phyloP scores from a whole-genome alignment of 1,140 invertebrate species.

The Aplysia californica region DNA sequence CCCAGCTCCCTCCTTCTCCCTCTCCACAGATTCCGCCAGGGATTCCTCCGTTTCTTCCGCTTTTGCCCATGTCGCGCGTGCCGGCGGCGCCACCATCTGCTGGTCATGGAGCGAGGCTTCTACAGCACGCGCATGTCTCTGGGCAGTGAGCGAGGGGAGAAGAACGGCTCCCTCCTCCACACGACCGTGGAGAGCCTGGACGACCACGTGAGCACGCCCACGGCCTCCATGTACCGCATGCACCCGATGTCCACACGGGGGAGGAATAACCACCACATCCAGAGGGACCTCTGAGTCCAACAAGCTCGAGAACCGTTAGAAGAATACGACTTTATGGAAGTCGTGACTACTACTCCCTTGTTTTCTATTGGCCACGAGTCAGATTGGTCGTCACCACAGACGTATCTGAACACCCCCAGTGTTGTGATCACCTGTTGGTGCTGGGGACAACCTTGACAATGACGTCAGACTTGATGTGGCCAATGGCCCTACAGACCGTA shows the following conservation, averaged over 20 bases:
- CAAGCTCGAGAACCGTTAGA: too few relatives aligned
- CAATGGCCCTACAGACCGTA: too few relatives aligned
- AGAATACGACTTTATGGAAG: too few relatives aligned
- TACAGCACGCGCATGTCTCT: constrained; percentile 43
- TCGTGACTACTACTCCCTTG: too few relatives aligned
- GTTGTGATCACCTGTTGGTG: too few relatives aligned
- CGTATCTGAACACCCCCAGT: too few relatives aligned
- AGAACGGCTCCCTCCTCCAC: constrained; percentile 52
- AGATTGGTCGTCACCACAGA: too few relatives aligned
- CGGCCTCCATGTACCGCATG: constrained; percentile 37
- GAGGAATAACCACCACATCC: not conserved
- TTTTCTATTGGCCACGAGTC: too few relatives aligned
- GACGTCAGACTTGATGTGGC: too few relatives aligned
- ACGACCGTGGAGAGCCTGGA: constrained; percentile 53
- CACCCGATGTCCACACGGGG: constrained; percentile 28
- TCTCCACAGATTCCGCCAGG: constrained; percentile 55
- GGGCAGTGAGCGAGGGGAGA: constrained; percentile 43
- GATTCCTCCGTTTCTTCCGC: constrained; percentile 56
- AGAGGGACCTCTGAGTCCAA: too few relatives aligned
- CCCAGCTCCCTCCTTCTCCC: too few relatives aligned
- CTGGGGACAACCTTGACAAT: too few relatives aligned
- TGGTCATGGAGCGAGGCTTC: constrained; percentile 45
- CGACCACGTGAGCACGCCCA: constrained; percentile 33
- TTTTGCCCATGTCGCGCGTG: constrained; percentile 52
- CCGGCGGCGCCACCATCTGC: constrained; percentile 38